Evolutionary conservation across 1,140 invertebrate genomes (phyloP).

Genomic region (Lordiphosa collinella): DNA sequence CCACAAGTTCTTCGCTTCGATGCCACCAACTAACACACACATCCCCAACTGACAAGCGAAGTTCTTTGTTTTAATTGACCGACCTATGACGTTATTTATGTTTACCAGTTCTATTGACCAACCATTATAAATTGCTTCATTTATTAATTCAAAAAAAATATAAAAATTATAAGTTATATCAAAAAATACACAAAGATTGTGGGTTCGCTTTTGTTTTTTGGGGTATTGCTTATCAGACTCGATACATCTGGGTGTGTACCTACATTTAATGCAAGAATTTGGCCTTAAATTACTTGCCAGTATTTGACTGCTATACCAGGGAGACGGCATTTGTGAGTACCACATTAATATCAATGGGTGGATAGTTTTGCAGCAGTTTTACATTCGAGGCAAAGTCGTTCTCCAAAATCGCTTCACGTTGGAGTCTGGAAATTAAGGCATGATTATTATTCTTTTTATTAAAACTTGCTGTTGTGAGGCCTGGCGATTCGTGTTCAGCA

Average conservation of each 20-base stretch:
- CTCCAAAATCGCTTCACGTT: slow-evolving; percentile 89
- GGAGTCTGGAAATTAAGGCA: slow-evolving; percentile 83
- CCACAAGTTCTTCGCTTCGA: slow-evolving; percentile 4
- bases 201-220: neutral
- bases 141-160: slow-evolving; percentile 44
- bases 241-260: neutral
- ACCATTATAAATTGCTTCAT: slow-evolving; percentile 46
- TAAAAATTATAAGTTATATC: slow-evolving; percentile 59
- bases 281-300: slow-evolving; percentile 1
- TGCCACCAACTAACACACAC: slow-evolving; percentile 7
- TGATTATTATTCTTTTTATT: neutral
- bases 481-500: neutral
- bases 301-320: slow-evolving; percentile 42
- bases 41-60: neutral
- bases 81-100: slow-evolving; percentile 11
- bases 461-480: neutral
- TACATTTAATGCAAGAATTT: slow-evolving; percentile 14
- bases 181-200: slow-evolving; percentile 24
- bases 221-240: slow-evolving; percentile 25
- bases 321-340: slow-evolving; percentile 67
- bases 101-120: slow-evolving; percentile 11
- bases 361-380: slow-evolving; percentile 94
- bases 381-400: slow-evolving; percentile 96
- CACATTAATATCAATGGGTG: slow-evolving; percentile 85
- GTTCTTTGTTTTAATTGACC: slow-evolving; percentile 38